A percentile compares a stretch with the other conserved stretches of the same genome.
Evolutionary conservation across 2,888 invertebrate genomes (phyloP).

Genomic region (Apamea crenata): DNA sequence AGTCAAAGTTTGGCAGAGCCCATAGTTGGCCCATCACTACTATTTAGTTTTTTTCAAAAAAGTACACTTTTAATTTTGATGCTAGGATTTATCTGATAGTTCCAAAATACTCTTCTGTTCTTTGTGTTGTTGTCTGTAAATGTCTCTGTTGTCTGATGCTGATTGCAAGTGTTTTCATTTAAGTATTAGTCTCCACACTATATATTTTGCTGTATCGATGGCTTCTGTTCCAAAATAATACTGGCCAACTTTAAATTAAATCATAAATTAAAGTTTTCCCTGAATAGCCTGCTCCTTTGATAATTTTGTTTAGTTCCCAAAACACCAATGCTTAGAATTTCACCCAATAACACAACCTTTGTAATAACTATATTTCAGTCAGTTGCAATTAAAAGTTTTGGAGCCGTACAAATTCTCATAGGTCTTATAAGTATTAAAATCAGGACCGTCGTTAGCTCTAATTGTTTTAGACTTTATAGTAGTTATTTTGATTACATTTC

Average conservation of each 20-base stretch:
- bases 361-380: slow-evolving; percentile 15
- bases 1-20: not conserved
- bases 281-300: not conserved
- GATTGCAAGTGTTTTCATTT: no score
- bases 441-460: slow-evolving; percentile 15
- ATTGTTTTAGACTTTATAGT: slow-evolving; percentile 34
- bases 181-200: no score
- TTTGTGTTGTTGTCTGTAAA: no score
- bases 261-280: not conserved
- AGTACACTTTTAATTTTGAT: no score
- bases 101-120: no score
- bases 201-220: not conserved
- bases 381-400: slow-evolving; percentile 32
- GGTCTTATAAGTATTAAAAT: slow-evolving; percentile 28
- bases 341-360: not conserved
- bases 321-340: slow-evolving; percentile 3
- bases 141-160: no score
- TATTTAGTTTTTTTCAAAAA: no score
- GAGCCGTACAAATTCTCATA: not conserved
- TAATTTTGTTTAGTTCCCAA: not conserved
- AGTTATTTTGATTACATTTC: slow-evolving; percentile 31
- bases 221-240: not conserved
- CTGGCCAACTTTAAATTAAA: not conserved
- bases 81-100: no score
- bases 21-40: no score